Conservation (phyloP, 2,113 vertebrate genomes). For the Platichthys flesus region DNA sequence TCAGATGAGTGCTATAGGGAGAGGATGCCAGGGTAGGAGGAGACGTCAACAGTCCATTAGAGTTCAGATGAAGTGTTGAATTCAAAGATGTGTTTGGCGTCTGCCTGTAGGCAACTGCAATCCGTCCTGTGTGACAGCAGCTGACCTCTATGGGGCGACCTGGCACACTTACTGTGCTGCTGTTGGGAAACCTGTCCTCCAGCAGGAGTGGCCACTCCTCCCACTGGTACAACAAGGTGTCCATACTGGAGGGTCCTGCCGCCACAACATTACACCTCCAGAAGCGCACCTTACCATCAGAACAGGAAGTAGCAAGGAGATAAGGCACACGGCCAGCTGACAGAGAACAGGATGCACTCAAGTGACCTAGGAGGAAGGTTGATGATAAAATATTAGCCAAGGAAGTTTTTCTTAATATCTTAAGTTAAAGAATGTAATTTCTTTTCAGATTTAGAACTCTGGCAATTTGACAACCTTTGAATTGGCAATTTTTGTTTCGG, state of each 20-base stretch:
- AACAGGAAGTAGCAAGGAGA: constrained; percentile 95
- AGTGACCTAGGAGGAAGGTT: constrained; percentile 86
- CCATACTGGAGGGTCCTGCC: constrained; percentile 53
- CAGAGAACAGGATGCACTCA: constrained; percentile 95
- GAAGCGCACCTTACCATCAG: constrained; percentile 94
- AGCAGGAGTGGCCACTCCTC: constrained; percentile 95
- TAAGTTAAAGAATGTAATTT: not conserved
- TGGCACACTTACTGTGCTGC: constrained; percentile 87
- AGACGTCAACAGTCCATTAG: constrained; percentile 33
- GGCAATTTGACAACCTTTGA: too few species aligned
- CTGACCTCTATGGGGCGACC: constrained; percentile 90
- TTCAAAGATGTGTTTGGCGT: constrained; percentile 62
- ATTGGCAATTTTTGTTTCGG: not conserved
- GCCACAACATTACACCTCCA: constrained; percentile 88
- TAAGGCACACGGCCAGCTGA: constrained; percentile 92
- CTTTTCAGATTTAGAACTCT: not conserved
- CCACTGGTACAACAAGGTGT: constrained; percentile 86
- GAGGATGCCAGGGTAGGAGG: constrained; percentile 64
- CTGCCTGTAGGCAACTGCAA: constrained; percentile 92
- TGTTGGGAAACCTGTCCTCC: constrained; percentile 87
- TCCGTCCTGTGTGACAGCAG: constrained; percentile 94
- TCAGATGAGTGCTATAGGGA: constrained; percentile 47
- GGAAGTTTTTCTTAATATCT: not conserved
- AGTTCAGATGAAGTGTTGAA: constrained; percentile 52
- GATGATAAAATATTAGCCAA: not conserved